Evolutionary conservation across 2,797 vertebrate genomes (phyloP).

Genomic region (Chaenodraco wilsoni): DNA sequence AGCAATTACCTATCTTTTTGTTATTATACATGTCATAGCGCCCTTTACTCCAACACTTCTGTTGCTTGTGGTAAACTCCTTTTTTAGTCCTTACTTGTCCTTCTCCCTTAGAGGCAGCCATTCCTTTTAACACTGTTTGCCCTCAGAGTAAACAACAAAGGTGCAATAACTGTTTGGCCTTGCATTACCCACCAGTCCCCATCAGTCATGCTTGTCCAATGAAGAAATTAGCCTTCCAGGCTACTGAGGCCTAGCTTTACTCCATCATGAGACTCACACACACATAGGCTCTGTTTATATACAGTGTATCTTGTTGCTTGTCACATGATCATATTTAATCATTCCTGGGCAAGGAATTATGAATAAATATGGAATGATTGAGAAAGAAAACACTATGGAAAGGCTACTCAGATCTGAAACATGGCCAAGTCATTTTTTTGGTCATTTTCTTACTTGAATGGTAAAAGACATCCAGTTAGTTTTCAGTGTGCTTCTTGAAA

Average conservation of each 20-base stretch:
- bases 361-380: not conserved
- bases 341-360: not conserved
- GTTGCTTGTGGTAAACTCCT: conserved; percentile 6
- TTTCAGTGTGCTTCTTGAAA: not conserved
- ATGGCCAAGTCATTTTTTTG: not conserved
- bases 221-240: conserved; percentile 16
- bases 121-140: conserved; percentile 34
- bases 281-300: not conserved
- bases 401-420: not conserved
- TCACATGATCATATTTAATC: not conserved
- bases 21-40: not conserved
- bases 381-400: not conserved
- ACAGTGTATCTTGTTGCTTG: conserved; percentile 2
- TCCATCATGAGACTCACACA: conserved; percentile 8
- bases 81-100: conserved; percentile 7
- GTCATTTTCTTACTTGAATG: not conserved
- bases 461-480: not conserved
- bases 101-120: conserved; percentile 15
- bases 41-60: conserved; percentile 4
- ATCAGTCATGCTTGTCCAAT: conserved; percentile 20
- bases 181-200: conserved; percentile 1
- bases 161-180: conserved; percentile 21
- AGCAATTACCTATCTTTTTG: conserved; percentile 6
- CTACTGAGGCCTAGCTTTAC: conserved; percentile 3
- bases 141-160: conserved; percentile 19